These are phyloP conservation scores for Alethe castanea DNA, from an alignment of 2,113 vertebrate genomes.

Conservation along the genomic window DNA sequence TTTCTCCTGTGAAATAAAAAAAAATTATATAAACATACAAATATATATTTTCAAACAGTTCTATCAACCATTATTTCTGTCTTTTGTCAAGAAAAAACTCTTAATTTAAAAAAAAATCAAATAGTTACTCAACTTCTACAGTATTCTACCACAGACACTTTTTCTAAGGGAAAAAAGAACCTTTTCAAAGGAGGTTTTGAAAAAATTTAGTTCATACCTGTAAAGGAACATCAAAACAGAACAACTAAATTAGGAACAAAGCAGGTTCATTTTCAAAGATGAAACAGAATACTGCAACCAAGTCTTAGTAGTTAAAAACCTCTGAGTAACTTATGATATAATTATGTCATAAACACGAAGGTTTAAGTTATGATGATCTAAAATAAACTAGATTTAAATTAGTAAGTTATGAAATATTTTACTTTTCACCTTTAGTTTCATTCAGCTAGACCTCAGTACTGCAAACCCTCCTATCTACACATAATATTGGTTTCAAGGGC, in stretches of 20 bases:
- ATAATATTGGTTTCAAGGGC: neutral
- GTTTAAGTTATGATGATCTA: neutral
- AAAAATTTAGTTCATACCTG: neutral
- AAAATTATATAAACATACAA: accelerated
- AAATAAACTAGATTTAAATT: neutral
- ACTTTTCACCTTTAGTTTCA: neutral
- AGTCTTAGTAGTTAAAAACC: neutral
- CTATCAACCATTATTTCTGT: neutral
- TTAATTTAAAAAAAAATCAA: neutral
- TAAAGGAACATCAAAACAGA: neutral
- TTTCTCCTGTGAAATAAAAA: conserved; percentile 78
- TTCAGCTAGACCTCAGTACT: neutral
- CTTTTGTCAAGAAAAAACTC: neutral
- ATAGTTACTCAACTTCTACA: neutral
- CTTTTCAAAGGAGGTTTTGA: neutral
- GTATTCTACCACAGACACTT: neutral
- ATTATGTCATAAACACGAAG: neutral
- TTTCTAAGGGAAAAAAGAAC: neutral
- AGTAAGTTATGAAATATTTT: neutral
- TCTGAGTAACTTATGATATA: neutral
- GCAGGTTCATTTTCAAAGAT: neutral
- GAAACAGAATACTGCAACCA: neutral
- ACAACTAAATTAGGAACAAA: neutral
- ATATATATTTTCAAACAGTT: neutral
- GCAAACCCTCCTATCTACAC: neutral